Evolutionary conservation across 23 tunicate species (phyloP).

Genomic region (Halocynthia aurantium): DNA sequence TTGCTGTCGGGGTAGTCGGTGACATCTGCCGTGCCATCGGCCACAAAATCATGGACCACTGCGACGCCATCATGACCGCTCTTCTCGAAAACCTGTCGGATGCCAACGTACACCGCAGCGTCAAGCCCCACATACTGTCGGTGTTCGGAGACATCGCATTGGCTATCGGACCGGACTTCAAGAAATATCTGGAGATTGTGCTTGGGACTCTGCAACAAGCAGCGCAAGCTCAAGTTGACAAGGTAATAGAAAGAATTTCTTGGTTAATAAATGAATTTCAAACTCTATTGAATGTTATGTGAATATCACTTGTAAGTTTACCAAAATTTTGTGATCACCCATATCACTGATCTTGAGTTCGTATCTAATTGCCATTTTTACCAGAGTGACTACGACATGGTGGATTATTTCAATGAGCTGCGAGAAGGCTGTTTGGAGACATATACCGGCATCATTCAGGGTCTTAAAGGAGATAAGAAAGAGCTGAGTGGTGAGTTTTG

Average conservation of each 20-base stretch:
- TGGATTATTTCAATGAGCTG: constrained; percentile 87
- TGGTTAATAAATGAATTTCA: too few relatives aligned
- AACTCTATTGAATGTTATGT: too few relatives aligned
- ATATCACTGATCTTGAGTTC: too few relatives aligned
- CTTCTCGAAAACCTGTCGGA: constrained; percentile 65
- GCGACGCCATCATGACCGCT: constrained; percentile 81
- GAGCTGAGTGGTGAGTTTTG: constrained; percentile 57
- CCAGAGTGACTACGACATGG: constrained; percentile 89
- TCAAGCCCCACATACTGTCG: constrained; percentile 93
- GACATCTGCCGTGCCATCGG: constrained; percentile 92
- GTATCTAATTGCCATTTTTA: neutral
- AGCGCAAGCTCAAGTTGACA: constrained; percentile 79
- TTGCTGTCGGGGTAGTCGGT: constrained; percentile 96
- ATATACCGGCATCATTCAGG: constrained; percentile 99
- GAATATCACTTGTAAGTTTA: too few relatives aligned
- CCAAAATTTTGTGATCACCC: too few relatives aligned
- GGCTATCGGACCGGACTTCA: constrained; percentile 81
- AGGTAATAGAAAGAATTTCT: constrained; percentile 16
- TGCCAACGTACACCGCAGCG: constrained; percentile 78
- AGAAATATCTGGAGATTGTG: constrained; percentile 68
- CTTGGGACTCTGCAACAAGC: constrained; percentile 93
- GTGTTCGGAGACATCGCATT: constrained; percentile 93
- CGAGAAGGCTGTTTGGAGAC: constrained; percentile 97
- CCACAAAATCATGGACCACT: constrained; percentile 43
- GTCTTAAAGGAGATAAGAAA: constrained; percentile 84